These are phyloP conservation scores for Melipona quadrifasciata DNA, from an alignment of 1,140 invertebrate species.

Conservation along the genomic window DNA sequence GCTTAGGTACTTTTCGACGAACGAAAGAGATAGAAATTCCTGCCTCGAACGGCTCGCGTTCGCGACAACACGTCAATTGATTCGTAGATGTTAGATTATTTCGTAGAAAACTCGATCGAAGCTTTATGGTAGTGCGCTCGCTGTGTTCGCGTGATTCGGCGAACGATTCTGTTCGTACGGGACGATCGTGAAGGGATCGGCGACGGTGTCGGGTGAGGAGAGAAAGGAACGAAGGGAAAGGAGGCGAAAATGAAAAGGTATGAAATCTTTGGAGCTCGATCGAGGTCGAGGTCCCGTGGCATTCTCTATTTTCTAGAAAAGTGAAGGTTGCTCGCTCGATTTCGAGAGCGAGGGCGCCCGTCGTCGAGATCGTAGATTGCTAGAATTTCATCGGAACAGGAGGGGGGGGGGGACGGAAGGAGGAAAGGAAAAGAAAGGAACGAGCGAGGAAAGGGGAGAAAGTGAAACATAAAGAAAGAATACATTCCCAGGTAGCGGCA, in stretches of 20 bases:
- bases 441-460: neutral
- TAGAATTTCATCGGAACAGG: constrained; percentile 35
- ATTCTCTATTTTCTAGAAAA: constrained; percentile 25
- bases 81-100: constrained; percentile 58
- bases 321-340: constrained; percentile 27
- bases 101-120: constrained; percentile 54
- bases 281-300: constrained; percentile 23
- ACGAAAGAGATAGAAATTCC: constrained; percentile 38
- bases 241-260: neutral
- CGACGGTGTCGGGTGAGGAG: neutral
- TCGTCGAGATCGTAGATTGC: constrained; percentile 64
- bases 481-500: constrained; percentile 73
- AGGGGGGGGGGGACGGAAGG: constrained; percentile 16
- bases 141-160: constrained; percentile 29
- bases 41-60: constrained; percentile 55
- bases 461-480: neutral
- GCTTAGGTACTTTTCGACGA: constrained; percentile 47
- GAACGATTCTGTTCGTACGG: constrained; percentile 12
- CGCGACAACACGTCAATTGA: constrained; percentile 64
- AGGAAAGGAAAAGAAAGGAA: neutral
- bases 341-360: constrained; percentile 48
- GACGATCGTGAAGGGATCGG: constrained; percentile 29
- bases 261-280: constrained; percentile 21
- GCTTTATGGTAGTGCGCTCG: constrained; percentile 51
- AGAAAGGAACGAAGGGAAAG: neutral